Base-by-base conservation (phyloP, 2,888 invertebrate genomes). In the Eupithecia subumbrata region DNA sequence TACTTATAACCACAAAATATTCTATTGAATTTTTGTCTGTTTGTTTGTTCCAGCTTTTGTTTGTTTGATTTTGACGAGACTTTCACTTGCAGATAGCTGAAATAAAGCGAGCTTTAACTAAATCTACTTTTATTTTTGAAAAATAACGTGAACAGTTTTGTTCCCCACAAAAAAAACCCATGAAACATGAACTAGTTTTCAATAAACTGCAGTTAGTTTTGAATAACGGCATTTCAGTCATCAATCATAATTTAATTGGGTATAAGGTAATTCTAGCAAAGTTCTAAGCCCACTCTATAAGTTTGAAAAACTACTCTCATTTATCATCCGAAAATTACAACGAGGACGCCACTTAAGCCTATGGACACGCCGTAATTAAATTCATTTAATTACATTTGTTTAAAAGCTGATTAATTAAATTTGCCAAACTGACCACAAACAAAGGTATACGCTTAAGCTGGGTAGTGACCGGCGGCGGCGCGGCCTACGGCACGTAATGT, bases 301-400 rank as follows among this genome's bases (percentile, higher is more conserved):
- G 60, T 60, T 60, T 14, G 60, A 11, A 56, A 56, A 60, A 60
- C 60, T 60, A 60, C 14, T 14, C 60, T 60, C 60, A 60, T 60
- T 60, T 25, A 60, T 60, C 60, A 60, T 25, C 25, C 25, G 22
- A 56, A 60, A 25, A 25, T 60, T 60, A 12, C 60, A 14, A 60
- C 60, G 60, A 25, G 60, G 25, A 25, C 14, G 12, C 52, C 52
- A 56, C 52, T 56, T 22, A 56, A 56, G n/a, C 52, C 22, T 22
- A n/a, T 11, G n/a, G 9, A 18, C 48, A 56, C 52, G 3, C 22
- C 12, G 12, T 60, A 60, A 60, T 60, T 56, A 56, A 56, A 56
- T 56, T 56, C 12, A 22, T 56, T 60, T 60, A 60, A 56, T 56
- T 56, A 56, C 52, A 56, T 56, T 56, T 56, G 52, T 56, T 56